These are phyloP conservation scores for Geopemphigus sp. DNA, from an alignment of 1,140 invertebrate species.

Conservation along the genomic window DNA sequence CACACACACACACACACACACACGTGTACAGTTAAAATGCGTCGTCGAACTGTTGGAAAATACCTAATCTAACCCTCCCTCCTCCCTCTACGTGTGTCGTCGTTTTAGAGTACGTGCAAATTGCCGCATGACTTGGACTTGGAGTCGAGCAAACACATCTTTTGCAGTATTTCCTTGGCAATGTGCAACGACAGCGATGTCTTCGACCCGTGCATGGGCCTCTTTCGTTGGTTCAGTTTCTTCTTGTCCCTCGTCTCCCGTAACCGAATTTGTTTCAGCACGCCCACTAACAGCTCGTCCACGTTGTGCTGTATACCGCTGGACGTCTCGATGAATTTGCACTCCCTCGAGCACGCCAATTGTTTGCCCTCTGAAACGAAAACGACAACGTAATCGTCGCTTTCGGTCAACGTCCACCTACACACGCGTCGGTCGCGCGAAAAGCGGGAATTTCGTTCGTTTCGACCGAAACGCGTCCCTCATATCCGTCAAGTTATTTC, in stretches of 20 bases:
- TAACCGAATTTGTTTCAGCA: slow-evolving; percentile 78
- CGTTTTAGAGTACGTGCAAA: slow-evolving; percentile 71
- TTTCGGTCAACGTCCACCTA: too few relatives aligned
- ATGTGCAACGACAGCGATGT: slow-evolving; percentile 74
- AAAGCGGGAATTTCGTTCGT: too few relatives aligned
- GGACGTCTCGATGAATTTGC: slow-evolving; percentile 90
- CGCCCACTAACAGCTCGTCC: slow-evolving; percentile 83
- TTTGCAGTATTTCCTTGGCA: slow-evolving; percentile 75
- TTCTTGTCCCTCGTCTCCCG: slow-evolving; percentile 71
- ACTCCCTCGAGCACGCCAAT: slow-evolving; percentile 78
- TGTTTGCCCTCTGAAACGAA: slow-evolving; percentile 78
- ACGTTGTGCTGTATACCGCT: slow-evolving; percentile 89
- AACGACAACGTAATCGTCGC: neutral
- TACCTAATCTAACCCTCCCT: too few relatives aligned
- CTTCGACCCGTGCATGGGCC: slow-evolving; percentile 59
- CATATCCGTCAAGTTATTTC: too few relatives aligned
- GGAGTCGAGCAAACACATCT: slow-evolving; percentile 80
- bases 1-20: too few relatives aligned
- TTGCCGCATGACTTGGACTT: slow-evolving; percentile 90
- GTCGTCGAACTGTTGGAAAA: too few relatives aligned
- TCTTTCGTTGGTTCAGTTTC: slow-evolving; percentile 55
- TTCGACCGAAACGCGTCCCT: too few relatives aligned
- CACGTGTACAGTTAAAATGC: too few relatives aligned
- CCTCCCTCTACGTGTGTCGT: neutral
- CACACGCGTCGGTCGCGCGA: too few relatives aligned